These are phyloP conservation scores for Calameuta pallipes DNA, from an alignment of 2,888 invertebrate genomes.

Conservation along the genomic window DNA sequence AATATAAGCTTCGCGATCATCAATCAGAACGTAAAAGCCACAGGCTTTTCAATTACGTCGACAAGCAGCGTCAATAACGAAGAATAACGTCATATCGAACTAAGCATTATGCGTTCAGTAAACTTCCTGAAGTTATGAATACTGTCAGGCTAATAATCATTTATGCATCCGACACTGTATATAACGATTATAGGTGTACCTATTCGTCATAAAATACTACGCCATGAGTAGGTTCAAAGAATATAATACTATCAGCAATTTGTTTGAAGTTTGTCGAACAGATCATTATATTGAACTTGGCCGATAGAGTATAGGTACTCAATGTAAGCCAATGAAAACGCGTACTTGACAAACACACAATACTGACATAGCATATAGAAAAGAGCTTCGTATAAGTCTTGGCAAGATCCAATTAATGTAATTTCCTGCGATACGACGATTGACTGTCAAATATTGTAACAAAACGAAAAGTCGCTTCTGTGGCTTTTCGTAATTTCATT, in stretches of 20 bases:
- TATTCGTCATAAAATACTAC: neutral
- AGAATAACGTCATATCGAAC: too few species aligned
- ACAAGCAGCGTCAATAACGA: too few species aligned
- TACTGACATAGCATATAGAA: conserved; percentile 38
- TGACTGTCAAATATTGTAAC: conserved; percentile 42
- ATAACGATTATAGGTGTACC: neutral
- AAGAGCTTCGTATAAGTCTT: conserved; percentile 47
- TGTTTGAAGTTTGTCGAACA: conserved; percentile 46
- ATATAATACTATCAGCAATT: neutral
- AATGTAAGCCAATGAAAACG: conserved; percentile 36
- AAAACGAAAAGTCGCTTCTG: neutral
- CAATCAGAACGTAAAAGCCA: too few species aligned
- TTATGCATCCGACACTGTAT: neutral
- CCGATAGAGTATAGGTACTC: conserved; percentile 35
- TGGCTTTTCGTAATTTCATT: conserved; percentile 6
- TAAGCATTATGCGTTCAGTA: too few species aligned
- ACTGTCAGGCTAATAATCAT: too few species aligned
- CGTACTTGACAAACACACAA: conserved; percentile 29
- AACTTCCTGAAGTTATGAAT: too few species aligned
- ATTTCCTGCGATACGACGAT: conserved; percentile 47
- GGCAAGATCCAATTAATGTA: conserved; percentile 56
- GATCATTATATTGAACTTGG: conserved; percentile 41
- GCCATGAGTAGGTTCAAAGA: neutral
- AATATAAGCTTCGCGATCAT: too few species aligned
- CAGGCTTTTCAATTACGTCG: too few species aligned